Percentiles rank a stretch among this genome's conserved stretches.
These are phyloP conservation scores for Hyles euphorbiae DNA, from an alignment of 1,140 invertebrate species.

Conservation along the genomic window DNA sequence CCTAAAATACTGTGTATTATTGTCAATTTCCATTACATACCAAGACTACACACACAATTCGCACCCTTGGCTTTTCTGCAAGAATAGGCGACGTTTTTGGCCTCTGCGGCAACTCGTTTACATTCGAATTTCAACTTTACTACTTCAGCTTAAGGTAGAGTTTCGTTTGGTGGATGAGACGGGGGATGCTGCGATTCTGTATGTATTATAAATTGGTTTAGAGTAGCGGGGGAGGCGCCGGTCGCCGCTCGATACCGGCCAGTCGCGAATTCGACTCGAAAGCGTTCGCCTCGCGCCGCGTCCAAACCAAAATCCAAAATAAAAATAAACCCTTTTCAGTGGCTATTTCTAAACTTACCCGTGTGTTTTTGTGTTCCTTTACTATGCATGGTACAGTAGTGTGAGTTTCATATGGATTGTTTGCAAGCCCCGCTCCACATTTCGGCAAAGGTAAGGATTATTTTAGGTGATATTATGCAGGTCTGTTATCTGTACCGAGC, in stretches of 20 bases:
- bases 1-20: no score
- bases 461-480: no score
- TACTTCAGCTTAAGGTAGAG: conserved; percentile 24
- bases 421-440: no score
- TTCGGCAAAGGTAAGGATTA: no score
- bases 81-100: conserved; percentile 65
- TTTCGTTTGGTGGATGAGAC: conserved; percentile 22
- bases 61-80: conserved; percentile 64
- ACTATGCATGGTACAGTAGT: neutral
- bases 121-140: conserved; percentile 24
- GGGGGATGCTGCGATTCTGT: conserved; percentile 71
- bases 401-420: neutral
- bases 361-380: neutral
- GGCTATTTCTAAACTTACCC: neutral
- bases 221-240: conserved; percentile 61
- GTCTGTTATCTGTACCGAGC: no score
- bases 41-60: conserved; percentile 58
- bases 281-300: conserved; percentile 30
- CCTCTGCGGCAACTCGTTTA: conserved; percentile 56
- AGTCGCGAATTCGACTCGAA: conserved; percentile 51
- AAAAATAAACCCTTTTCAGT: conserved; percentile 30
- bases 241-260: conserved; percentile 65
- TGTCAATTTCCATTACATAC: conserved; percentile 58
- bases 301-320: conserved; percentile 24
- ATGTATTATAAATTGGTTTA: conserved; percentile 76